Evolutionary conservation across 2,888 invertebrate species (phyloP), one percentile per base, ranked within the genome.

Genomic region (Hirtodrosophila histrioides): DNA sequence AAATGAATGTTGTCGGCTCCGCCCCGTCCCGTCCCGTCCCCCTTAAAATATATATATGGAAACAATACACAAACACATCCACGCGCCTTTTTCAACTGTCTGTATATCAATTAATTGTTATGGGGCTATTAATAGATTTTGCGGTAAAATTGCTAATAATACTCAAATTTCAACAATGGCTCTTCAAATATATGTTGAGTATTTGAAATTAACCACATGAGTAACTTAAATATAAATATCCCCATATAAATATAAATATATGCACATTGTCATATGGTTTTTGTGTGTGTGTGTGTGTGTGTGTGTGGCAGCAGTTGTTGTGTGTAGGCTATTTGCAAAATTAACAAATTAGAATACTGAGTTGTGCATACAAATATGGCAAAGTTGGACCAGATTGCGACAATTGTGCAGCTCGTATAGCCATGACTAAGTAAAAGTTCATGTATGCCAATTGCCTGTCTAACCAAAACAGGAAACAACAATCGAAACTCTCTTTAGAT

Each of bases 111-210:
- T 84, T 84, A 88, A 84, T 80, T 72, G 71, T 57, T 61, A 9
- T 61, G 64, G 35, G 35, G 68, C 78, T 84, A 84, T 84, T 86
- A 86, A 78, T 84, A 84, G 84, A 73, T 73, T 83, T 84, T 75
- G 88, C 75, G 87, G 78, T 88, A 70, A 84, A 84, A 77, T 88
- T 84, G 61, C 88, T 83, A 84, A 84, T 84, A 84, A 88, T 84
- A 88, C 83, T 84, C 88, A 70, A 80, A 86, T 84, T 84, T 84
- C 83, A 86, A 56, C 76, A 53, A 68, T 50, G 61, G 5, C 75
- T 56, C 48, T 40, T 53, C 62, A 69, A 45, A 56, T 72, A 58
- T 33, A 53, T 72, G 64, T 33, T 53, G 53, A 65, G 53, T 56
- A 53, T 72, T 73, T 61, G 36, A 40, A 57, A 73, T 76, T 53